These are phyloP conservation scores for Oxyteleia sp. DNA, from an alignment of 2,888 invertebrate species.

Conservation along the genomic window DNA sequence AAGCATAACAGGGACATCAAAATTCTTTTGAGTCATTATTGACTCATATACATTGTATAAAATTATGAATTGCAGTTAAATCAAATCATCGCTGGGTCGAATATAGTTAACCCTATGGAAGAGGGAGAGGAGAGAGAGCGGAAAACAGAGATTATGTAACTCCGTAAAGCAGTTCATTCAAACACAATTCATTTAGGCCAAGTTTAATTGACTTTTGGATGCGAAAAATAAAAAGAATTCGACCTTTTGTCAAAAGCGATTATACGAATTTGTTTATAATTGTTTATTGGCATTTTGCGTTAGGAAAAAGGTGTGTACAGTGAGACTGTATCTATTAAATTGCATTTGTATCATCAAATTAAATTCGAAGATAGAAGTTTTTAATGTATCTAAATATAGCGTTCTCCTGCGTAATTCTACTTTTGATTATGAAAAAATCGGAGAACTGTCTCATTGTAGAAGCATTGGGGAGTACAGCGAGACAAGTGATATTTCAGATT, in stretches of 20 bases:
- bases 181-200: conserved; percentile 15
- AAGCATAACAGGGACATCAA: conserved; percentile 41
- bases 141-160: conserved; percentile 27
- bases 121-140: background rate
- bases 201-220: conserved; percentile 22
- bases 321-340: too few species aligned
- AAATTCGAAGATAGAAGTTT: too few species aligned
- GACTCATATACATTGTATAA: background rate
- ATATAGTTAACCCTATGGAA: conserved; percentile 7
- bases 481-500: too few species aligned
- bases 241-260: conserved; percentile 72
- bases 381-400: too few species aligned
- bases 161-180: conserved; percentile 2
- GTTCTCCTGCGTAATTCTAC: too few species aligned
- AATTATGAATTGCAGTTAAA: conserved; percentile 16
- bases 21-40: conserved; percentile 50
- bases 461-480: too few species aligned
- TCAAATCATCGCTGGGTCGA: conserved; percentile 9
- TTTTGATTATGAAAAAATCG: too few species aligned
- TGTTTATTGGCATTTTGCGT: background rate
- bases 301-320: too few species aligned
- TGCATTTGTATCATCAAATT: too few species aligned
- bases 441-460: too few species aligned
- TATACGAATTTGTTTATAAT: background rate
- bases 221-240: background rate